Base-by-base conservation (phyloP, 2,797 vertebrate genomes). In the Falco peregrinus region DNA sequence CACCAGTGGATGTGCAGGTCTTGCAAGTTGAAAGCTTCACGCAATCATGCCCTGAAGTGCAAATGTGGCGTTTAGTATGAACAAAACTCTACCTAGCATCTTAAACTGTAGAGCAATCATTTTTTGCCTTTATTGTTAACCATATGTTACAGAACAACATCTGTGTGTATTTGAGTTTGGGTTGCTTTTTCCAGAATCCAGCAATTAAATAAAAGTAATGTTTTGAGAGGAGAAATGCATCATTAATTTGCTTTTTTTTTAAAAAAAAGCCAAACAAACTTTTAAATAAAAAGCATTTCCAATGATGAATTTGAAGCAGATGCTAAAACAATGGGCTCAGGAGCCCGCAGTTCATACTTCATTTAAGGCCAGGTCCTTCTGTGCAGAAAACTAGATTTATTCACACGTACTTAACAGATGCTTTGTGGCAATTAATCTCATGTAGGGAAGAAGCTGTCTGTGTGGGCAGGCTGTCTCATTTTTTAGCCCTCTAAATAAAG, bases 241-340 rank as follows among this genome's bases (percentile, higher is more conserved):
- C 22, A 33, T 54, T 56, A 19, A 31, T 60, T 71, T 77, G 24
- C 24, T 70, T 54, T 64, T n/a, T n/a, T n/a, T n/a, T n/a, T n/a
- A n/a, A n/a, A n/a, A n/a, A n/a, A n/a, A 11, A 63, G 4, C 4
- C 0, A 6, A 9, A 7, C 41, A 43, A 37, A 11, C 51, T 80
- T 79, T 65, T 31, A 37, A 80, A 50, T 47, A 41, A 67, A 74
- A 81, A 74, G 24, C 13, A 19, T 59, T 84, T 74, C 35, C 0
- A 0, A 41, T 37, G 22, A 83, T 77, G 16, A 80, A 67, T 80
- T 65, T 70, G 56, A 90, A 95, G 53, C 60, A 80, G 80, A 50
- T 39, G 15, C 57, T 69, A 15, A 81, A 92, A 41, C 16, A 41
- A 41, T 47, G 29, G 35, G 45, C 26, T 77, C 8, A 21, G 35